These are phyloP conservation scores for Oxygymnocypris stewartii DNA, from an alignment of 2,113 vertebrate species.

Conservation along the genomic window DNA sequence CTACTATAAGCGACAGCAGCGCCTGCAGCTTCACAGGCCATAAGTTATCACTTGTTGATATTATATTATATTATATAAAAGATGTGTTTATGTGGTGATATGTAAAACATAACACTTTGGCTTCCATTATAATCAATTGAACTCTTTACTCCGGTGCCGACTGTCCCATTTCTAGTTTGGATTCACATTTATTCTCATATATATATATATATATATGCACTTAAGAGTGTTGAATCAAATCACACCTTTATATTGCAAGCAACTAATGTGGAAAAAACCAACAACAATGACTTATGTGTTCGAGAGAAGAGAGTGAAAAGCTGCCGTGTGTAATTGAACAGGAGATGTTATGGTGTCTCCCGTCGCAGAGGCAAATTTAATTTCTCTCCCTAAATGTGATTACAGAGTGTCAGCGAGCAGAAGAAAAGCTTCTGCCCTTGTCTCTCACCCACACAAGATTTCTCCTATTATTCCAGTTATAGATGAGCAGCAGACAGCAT, in stretches of 20 bases:
- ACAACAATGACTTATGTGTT: constrained; percentile 36
- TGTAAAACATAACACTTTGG: neutral
- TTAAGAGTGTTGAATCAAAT: constrained; percentile 1
- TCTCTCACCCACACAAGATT: constrained; percentile 47
- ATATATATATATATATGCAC: neutral
- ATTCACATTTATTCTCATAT: neutral
- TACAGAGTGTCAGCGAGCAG: constrained; percentile 44
- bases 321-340: constrained; percentile 51
- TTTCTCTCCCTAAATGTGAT: constrained; percentile 55
- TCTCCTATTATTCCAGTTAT: constrained; percentile 42
- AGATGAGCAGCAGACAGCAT: constrained; percentile 34
- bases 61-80: neutral
- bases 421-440: constrained; percentile 46
- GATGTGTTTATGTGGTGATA: neutral
- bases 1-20: neutral
- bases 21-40: neutral
- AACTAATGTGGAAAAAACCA: neutral
- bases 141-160: neutral
- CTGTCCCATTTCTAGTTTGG: neutral
- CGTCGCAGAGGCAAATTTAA: constrained; percentile 49
- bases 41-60: neutral
- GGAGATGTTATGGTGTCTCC: constrained; percentile 56
- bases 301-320: constrained; percentile 38
- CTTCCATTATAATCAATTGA: neutral
- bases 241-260: constrained; percentile 24